Evolutionary conservation across 2,113 vertebrate genomes (phyloP).

Genomic region (Oceanites oceanicus): DNA sequence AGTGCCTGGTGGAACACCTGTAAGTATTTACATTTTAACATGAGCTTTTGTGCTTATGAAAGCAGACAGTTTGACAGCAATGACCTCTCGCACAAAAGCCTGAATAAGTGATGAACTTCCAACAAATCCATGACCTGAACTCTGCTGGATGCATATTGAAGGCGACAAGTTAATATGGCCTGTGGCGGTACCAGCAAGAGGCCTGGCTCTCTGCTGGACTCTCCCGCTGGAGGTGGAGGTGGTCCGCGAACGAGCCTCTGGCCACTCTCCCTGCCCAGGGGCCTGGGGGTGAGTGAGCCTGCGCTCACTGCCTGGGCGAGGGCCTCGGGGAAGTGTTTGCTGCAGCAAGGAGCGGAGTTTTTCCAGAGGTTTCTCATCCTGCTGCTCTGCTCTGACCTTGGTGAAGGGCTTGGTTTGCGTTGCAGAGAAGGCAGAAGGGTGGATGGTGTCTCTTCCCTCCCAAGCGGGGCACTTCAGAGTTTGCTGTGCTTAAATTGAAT

Average conservation of each 20-base stretch:
- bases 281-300: not conserved
- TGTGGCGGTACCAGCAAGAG: not conserved
- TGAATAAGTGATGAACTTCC: constrained; percentile 66
- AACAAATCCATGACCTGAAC: constrained; percentile 63
- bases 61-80: constrained; percentile 58
- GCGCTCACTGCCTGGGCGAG: not conserved
- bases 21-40: constrained; percentile 67
- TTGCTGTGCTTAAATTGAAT: not conserved
- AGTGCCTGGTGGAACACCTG: constrained; percentile 63
- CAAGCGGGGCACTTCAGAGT: not conserved
- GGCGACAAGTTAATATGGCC: constrained; percentile 49
- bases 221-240: not conserved
- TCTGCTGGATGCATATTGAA: constrained; percentile 50
- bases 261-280: not conserved
- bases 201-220: not conserved
- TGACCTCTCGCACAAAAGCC: constrained; percentile 60
- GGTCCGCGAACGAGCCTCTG: not conserved
- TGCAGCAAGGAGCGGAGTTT: not conserved
- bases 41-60: constrained; percentile 62
- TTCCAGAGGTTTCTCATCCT: not conserved
- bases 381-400: not conserved
- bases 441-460: not conserved
- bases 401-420: not conserved
- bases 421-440: not conserved
- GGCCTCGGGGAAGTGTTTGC: not conserved